Percentiles rank a stretch among this genome's conserved stretches.
Evolutionary conservation across 2,888 invertebrate species (phyloP).

Genomic region (Didymodactylos carnosus): DNA sequence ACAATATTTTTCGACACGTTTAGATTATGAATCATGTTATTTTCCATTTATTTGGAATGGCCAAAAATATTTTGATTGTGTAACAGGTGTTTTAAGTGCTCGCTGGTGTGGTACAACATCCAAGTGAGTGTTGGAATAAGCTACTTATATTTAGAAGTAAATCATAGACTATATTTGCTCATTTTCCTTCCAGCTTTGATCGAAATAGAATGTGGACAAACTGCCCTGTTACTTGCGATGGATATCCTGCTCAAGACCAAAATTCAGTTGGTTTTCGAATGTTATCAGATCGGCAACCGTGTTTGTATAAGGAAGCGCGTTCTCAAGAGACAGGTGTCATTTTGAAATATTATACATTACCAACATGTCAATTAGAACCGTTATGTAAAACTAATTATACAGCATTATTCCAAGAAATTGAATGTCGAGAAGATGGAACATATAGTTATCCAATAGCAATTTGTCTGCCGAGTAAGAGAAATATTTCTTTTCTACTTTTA

Average conservation of each 20-base stretch:
- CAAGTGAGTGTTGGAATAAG: too few relatives aligned
- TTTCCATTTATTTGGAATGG: neutral
- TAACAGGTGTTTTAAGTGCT: neutral
- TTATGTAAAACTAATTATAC: neutral
- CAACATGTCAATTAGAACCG: neutral
- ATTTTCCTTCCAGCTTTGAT: neutral
- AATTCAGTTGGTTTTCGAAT: neutral
- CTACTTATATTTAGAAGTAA: neutral
- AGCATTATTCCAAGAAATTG: neutral
- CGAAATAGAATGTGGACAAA: neutral
- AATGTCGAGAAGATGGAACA: neutral
- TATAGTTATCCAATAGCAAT: neutral
- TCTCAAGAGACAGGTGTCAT: neutral
- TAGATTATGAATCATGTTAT: neutral
- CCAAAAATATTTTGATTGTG: neutral
- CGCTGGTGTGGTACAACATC: neutral
- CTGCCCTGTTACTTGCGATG: neutral
- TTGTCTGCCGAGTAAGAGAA: neutral
- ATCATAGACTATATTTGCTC: neutral
- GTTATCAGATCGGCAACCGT: neutral
- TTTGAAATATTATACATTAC: neutral
- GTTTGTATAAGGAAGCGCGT: neutral
- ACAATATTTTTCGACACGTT: too few relatives aligned
- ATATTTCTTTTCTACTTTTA: too few relatives aligned
- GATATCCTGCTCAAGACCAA: neutral